Base-by-base conservation (phyloP, 2,113 vertebrate species). In the Ameiurus melas region DNA sequence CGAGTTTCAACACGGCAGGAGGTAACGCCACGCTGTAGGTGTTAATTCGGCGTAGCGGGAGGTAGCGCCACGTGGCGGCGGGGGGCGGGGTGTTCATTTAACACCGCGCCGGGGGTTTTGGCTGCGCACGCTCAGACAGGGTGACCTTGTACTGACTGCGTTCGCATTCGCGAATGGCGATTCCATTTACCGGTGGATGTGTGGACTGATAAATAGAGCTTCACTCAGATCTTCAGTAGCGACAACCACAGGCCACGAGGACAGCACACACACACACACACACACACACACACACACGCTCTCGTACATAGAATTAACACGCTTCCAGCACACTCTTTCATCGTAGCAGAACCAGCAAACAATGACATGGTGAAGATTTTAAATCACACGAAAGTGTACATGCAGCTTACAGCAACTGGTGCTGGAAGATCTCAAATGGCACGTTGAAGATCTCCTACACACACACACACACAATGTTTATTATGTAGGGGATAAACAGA, bases 171-270 rank as follows among this genome's bases (percentile, higher is more conserved):
- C 22, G 30, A 60, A 51, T 57, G 14, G 84, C 53, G 0, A 58
- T 58, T 39, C 55, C 68, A 75, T 85, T 85, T 57, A 57, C 53
- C n/a, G 70, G 70, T 85, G 27, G 70, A 73, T 22, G 47, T 70
- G n/a, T 10, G 25, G 70, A 71, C 58, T 85, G 30, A 85, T 36
- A 85, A 75, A 75, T 39, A 25, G 30, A 75, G 55, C 13, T 43
- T 33, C 19, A 17, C 33, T 75, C 22, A 75, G 68, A 39, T 30
- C 19, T 73, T 73, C 70, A 17, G 39, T 4, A 81, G 79, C 4
- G 55, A 36, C 79, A 58, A 80, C 57, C 20, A 57, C n/a, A 57
- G 27, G 16, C 78, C 27, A 10, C 0, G 25, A 53, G 77, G 55
- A 79, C 77, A 55, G 17, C 16, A 57, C 20, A 10, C n/a, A 80